Evolutionary conservation across 2,888 invertebrate species (phyloP).

Genomic region (Neocrepidodera transversa): DNA sequence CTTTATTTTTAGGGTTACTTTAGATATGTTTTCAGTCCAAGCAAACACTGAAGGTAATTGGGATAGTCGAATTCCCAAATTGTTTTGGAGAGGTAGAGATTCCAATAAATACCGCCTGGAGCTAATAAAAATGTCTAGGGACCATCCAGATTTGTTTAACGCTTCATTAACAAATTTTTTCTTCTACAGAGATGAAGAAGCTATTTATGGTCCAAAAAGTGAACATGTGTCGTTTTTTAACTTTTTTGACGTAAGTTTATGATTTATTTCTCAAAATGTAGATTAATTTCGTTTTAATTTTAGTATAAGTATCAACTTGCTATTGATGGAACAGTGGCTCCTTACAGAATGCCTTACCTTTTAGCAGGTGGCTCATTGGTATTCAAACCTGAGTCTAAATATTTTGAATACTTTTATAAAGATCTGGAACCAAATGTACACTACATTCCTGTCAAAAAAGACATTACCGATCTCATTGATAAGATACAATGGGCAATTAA

Average conservation of each 20-base stretch:
- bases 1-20: conserved; percentile 72
- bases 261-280: conserved; percentile 30
- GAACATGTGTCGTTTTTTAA: conserved; percentile 88
- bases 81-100: conserved; percentile 94
- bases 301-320: conserved; percentile 95
- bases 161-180: conserved; percentile 95
- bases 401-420: conserved; percentile 93
- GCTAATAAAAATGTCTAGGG: conserved; percentile 78
- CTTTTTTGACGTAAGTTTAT: conserved; percentile 87
- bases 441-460: conserved; percentile 80
- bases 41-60: conserved; percentile 75
- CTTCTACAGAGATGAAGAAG: conserved; percentile 86
- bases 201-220: conserved; percentile 85
- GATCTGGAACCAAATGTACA: conserved; percentile 78
- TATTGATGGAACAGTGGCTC: conserved; percentile 96
- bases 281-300: conserved; percentile 59
- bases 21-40: conserved; percentile 92
- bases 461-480: conserved; percentile 82
- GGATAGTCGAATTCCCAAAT: conserved; percentile 75
- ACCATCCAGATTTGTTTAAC: conserved; percentile 82
- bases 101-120: conserved; percentile 84
- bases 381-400: conserved; percentile 92
- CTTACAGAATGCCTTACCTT: conserved; percentile 92
- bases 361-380: conserved; percentile 87
- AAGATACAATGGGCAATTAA: conserved; percentile 79